Evolutionary conservation across 1,140 invertebrate species (phyloP).

Genomic region (Cherax destructor): DNA sequence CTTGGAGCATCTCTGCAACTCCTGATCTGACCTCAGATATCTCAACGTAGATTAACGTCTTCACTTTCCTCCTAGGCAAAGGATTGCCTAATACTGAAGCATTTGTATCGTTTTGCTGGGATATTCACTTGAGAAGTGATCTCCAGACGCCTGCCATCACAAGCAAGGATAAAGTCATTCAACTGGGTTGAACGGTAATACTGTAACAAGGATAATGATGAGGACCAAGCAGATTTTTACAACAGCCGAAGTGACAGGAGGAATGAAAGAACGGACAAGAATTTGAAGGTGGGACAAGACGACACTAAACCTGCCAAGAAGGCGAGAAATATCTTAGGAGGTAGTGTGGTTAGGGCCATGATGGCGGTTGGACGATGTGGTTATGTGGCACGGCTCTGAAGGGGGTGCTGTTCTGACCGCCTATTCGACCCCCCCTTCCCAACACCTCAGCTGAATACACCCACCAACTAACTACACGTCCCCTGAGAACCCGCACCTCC

Average conservation of each 20-base stretch:
- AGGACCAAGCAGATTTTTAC: conserved; percentile 33
- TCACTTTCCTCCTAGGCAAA: no score
- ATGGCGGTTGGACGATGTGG: conserved; percentile 55
- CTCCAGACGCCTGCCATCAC: no score
- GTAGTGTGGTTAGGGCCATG: conserved; percentile 51
- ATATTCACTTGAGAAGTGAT: no score
- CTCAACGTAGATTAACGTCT: no score
- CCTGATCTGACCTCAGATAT: no score
- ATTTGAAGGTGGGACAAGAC: not conserved
- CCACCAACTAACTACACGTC: conserved; percentile 33
- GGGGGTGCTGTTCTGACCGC: conserved; percentile 19
- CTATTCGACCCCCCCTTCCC: conserved; percentile 5
- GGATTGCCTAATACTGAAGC: no score
- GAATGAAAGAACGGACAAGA: not conserved
- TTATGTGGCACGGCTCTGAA: conserved; percentile 52
- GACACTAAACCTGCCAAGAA: conserved; percentile 20
- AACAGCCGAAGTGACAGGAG: conserved; percentile 26
- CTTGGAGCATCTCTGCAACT: no score
- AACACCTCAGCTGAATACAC: conserved; percentile 3
- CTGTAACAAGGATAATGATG: conserved; percentile 20
- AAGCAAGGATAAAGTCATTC: no score
- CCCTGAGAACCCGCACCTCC: conserved; percentile 36
- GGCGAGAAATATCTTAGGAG: not conserved
- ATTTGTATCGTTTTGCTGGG: no score
- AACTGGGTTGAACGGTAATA: no score